Conservation (phyloP, 2,113 vertebrate genomes). For the Falcunculus frontatus region DNA sequence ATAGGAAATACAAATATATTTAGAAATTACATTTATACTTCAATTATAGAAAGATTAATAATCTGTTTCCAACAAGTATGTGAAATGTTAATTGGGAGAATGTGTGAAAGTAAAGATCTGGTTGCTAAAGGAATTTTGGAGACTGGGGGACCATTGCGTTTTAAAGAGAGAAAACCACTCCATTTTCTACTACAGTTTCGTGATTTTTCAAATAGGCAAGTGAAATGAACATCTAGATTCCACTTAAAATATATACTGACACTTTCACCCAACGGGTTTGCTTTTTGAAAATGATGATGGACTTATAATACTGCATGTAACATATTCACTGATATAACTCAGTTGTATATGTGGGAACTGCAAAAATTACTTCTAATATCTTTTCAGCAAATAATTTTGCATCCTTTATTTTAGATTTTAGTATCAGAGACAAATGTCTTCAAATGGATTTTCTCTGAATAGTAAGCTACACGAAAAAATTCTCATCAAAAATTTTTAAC, state of each 20-base stretch:
- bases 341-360: neutral
- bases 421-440: neutral
- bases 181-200: neutral
- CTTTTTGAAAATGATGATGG: neutral
- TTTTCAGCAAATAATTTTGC: conserved; percentile 5
- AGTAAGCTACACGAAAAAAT: neutral
- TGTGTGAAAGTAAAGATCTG: neutral
- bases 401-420: conserved; percentile 20
- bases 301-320: neutral
- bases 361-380: neutral
- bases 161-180: neutral
- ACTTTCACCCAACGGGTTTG: neutral
- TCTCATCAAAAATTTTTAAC: neutral
- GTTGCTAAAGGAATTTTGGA: neutral
- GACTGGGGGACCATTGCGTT: neutral
- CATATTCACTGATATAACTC: neutral
- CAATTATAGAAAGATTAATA: neutral
- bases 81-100: neutral
- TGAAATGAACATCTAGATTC: neutral
- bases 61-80: neutral
- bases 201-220: neutral
- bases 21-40: neutral
- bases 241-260: neutral
- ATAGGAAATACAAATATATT: neutral
- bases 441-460: conserved; percentile 3